Percentiles rank a stretch among this genome's conserved stretches.
Conservation (phyloP, 2,797 vertebrate genomes). For the Saxicola maurus region DNA sequence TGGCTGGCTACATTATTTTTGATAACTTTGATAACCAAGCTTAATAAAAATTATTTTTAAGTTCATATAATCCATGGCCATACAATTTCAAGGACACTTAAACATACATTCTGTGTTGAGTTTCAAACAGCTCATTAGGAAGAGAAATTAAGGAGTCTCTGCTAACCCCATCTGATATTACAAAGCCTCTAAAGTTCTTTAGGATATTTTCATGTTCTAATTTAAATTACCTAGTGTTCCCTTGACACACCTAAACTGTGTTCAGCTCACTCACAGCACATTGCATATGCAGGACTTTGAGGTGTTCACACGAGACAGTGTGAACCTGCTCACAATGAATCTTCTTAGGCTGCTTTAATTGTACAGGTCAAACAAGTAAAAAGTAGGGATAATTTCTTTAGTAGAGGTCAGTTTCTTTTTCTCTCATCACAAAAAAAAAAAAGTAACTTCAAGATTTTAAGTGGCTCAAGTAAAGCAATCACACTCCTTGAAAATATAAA, state of each 20-base stretch:
- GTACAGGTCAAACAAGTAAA: neutral
- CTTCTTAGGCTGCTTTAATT: neutral
- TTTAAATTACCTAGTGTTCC: neutral
- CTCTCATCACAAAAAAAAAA: neutral
- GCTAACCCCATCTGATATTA: neutral
- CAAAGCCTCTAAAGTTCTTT: neutral
- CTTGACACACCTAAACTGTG: neutral
- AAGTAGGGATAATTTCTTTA: neutral
- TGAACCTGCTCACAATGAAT: neutral
- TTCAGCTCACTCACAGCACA: neutral
- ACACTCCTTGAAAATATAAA: neutral
- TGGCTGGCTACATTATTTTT: neutral
- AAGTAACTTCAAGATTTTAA: neutral
- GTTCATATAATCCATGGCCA: neutral
- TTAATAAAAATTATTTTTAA: neutral
- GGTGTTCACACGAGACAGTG: fast-evolving
- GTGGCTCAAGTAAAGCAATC: neutral
- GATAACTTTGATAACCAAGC: neutral
- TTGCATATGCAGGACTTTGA: neutral
- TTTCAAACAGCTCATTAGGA: neutral
- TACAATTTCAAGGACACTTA: neutral
- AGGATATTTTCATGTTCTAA: neutral
- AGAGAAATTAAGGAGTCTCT: neutral
- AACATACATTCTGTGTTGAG: neutral
- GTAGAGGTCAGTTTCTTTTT: neutral